Conservation (phyloP, 1,140 invertebrate genomes). For the Protaetia brevitarsis region DNA sequence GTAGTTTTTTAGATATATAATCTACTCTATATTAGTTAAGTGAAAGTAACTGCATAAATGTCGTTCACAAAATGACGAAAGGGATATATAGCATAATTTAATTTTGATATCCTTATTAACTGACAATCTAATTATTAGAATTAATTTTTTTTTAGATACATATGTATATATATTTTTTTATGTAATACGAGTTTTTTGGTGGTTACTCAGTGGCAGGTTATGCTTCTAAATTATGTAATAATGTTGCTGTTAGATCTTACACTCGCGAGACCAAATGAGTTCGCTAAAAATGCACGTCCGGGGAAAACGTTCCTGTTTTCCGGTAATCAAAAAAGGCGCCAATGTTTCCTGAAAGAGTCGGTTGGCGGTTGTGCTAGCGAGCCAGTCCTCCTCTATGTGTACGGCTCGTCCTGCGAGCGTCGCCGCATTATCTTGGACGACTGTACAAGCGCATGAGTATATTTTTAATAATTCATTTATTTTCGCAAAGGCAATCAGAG, state of each 20-base stretch:
- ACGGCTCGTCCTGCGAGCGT: neutral
- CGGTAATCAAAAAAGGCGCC: conserved; percentile 38
- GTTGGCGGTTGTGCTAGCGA: neutral
- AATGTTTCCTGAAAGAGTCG: conserved; percentile 24
- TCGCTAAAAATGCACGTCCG: conserved; percentile 37
- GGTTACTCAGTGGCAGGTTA: conserved; percentile 24
- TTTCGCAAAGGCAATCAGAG: conserved; percentile 39
- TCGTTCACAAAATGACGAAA: too few species aligned
- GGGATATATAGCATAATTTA: too few species aligned
- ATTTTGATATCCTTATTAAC: too few species aligned
- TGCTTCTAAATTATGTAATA: conserved; percentile 34
- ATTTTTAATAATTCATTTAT: conserved; percentile 41
- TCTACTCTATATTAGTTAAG: too few species aligned
- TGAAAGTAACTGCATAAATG: too few species aligned
- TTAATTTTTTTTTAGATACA: too few species aligned
- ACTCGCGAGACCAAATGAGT: conserved; percentile 31
- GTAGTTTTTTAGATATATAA: too few species aligned
- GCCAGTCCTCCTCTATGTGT: neutral
- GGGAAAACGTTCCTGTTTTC: conserved; percentile 33
- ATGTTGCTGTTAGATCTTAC: conserved; percentile 33
- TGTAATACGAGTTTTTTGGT: neutral
- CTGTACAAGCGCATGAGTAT: conserved; percentile 27
- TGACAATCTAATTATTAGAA: too few species aligned
- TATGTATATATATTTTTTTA: too few species aligned
- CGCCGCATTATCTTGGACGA: conserved; percentile 18